Evolutionary conservation across 2,797 vertebrate species (phyloP).

Genomic region (Siniperca obscura): DNA sequence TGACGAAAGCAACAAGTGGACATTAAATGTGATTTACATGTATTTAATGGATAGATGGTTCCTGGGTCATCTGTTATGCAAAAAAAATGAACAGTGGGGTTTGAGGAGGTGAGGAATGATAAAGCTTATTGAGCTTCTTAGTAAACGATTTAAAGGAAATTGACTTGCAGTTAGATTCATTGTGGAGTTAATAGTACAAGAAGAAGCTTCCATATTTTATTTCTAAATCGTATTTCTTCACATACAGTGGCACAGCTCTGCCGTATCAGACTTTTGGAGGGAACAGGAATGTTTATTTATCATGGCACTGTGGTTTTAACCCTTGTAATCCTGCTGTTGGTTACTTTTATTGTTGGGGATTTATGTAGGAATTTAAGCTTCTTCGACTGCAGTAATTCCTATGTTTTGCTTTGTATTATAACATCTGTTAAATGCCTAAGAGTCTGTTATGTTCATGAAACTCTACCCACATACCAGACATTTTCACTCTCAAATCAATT

Average conservation of each 20-base stretch:
- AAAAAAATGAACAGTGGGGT: constrained; percentile 3
- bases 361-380: constrained; percentile 33
- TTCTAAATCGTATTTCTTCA: constrained; percentile 6
- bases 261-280: constrained; percentile 16
- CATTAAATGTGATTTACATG: constrained; percentile 54
- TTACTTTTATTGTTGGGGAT: constrained; percentile 24
- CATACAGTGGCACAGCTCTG: neutral
- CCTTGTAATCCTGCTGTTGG: constrained; percentile 43
- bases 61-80: constrained; percentile 32
- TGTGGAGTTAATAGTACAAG: constrained; percentile 25
- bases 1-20: constrained; percentile 40
- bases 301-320: constrained; percentile 65
- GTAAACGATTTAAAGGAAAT: constrained; percentile 36
- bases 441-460: constrained; percentile 28
- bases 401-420: constrained; percentile 13
- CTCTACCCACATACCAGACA: constrained; percentile 23
- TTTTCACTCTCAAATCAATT: constrained; percentile 46
- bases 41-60: constrained; percentile 48
- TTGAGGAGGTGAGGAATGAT: constrained; percentile 38
- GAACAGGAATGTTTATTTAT: constrained; percentile 48
- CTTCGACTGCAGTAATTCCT: constrained; percentile 11
- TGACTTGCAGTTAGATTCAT: constrained; percentile 26
- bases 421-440: constrained; percentile 26
- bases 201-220: constrained; percentile 7
- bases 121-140: constrained; percentile 23